Percentiles rank a stretch among this genome's conserved stretches.
Evolutionary conservation across 1,140 invertebrate species (phyloP).

Genomic region (Meloidogyne chitwoodi): DNA sequence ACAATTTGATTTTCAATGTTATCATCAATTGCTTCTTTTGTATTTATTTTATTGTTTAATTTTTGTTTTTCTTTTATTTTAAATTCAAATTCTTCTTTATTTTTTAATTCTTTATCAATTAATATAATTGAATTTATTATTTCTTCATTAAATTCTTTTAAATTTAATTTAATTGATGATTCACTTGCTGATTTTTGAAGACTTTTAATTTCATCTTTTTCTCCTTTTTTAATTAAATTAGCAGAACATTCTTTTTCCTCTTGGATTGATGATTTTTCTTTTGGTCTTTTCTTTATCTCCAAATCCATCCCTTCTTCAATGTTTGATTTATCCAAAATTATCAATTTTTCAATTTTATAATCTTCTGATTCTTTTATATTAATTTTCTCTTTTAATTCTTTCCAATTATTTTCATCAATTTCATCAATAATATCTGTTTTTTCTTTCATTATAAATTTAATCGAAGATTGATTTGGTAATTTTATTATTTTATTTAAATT

Average conservation of each 20-base stretch:
- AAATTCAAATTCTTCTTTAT: background rate
- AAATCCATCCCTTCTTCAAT: too few species aligned
- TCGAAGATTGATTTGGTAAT: too few species aligned
- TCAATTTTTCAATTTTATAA: too few species aligned
- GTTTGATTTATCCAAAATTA: too few species aligned
- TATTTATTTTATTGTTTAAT: background rate
- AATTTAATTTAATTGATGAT: background rate
- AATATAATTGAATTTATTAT: background rate
- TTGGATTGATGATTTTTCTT: background rate
- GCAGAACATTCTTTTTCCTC: background rate
- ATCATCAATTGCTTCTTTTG: background rate
- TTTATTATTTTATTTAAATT: too few species aligned
- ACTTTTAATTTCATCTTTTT: background rate
- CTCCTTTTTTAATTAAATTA: background rate
- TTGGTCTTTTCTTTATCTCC: too few species aligned
- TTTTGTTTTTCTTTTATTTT: background rate
- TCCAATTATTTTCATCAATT: too few species aligned
- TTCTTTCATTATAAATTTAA: too few species aligned
- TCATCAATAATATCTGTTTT: too few species aligned
- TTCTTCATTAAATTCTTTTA: background rate
- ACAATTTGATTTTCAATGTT: background rate
- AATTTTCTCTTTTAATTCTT: too few species aligned
- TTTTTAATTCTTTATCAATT: background rate
- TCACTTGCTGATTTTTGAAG: background rate
- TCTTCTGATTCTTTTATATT: too few species aligned